Evolutionary conservation across 2,888 invertebrate species (phyloP).

Genomic region (Hirtodrosophila alboralis): DNA sequence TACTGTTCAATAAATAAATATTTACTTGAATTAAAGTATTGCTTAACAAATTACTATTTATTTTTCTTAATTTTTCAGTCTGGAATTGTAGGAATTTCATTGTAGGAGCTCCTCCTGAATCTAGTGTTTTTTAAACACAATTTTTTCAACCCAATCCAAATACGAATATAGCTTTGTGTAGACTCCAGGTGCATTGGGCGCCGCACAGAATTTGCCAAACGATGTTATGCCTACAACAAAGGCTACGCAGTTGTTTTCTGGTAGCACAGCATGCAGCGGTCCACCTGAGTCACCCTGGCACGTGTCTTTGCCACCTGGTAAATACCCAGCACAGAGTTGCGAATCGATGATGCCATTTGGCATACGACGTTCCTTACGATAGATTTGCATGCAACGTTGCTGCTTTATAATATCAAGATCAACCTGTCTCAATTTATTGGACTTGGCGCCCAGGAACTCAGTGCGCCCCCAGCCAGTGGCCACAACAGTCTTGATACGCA

Average conservation of each 20-base stretch:
- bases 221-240: slow-evolving; percentile 83
- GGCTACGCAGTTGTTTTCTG: slow-evolving; percentile 81
- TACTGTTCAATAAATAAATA: too few species aligned
- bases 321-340: slow-evolving; percentile 84
- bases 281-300: slow-evolving; percentile 84
- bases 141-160: slow-evolving; percentile 83
- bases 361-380: slow-evolving; percentile 79
- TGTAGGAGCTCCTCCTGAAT: too few species aligned
- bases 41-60: too few species aligned
- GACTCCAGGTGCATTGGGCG: slow-evolving; percentile 82
- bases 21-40: too few species aligned
- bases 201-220: slow-evolving; percentile 83
- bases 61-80: too few species aligned
- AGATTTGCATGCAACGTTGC: slow-evolving; percentile 74
- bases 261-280: slow-evolving; percentile 80
- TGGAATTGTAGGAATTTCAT: too few species aligned
- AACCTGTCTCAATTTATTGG: slow-evolving; percentile 83
- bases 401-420: slow-evolving; percentile 79
- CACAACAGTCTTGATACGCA: slow-evolving; percentile 64
- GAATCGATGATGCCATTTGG: slow-evolving; percentile 82
- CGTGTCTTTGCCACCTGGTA: slow-evolving; percentile 83
- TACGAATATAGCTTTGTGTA: slow-evolving; percentile 82
- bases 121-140: slow-evolving; percentile 71
- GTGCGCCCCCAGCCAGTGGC: slow-evolving; percentile 84
- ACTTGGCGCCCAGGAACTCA: slow-evolving; percentile 78